Evolutionary conservation across 2,797 vertebrate species (phyloP).

Genomic region (Acrossocheilus wenchowensis): DNA sequence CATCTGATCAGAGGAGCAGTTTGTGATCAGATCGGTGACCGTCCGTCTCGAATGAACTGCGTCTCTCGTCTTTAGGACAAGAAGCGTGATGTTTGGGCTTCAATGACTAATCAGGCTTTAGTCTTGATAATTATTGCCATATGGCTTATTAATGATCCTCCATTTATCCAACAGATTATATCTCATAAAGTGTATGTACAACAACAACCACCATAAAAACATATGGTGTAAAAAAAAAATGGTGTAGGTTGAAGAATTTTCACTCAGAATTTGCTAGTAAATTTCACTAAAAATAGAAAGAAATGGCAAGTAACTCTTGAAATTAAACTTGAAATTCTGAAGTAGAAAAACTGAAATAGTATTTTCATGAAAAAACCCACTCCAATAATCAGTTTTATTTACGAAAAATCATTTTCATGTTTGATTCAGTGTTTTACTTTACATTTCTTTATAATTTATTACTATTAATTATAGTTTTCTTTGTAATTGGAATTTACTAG

Average conservation of each 20-base stretch:
- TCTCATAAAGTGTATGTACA: neutral
- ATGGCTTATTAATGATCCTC: no score
- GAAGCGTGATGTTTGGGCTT: neutral
- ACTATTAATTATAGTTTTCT: neutral
- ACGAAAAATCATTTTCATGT: neutral
- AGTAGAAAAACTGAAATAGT: neutral
- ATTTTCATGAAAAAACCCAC: no score
- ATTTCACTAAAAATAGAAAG: neutral
- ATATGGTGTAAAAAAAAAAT: no score
- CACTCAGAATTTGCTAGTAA: neutral
- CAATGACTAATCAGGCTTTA: neutral
- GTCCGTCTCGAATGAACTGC: neutral
- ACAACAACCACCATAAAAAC: neutral
- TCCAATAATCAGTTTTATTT: no score
- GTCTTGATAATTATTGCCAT: neutral
- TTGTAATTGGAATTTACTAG: neutral
- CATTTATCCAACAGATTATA: neutral
- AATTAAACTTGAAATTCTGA: no score
- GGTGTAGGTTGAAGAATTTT: no score
- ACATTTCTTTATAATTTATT: neutral
- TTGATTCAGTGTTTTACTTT: neutral
- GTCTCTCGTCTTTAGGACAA: neutral
- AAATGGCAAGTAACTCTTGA: neutral
- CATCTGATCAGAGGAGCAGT: constrained; percentile 15
- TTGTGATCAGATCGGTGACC: constrained; percentile 55